Percentiles rank a stretch among this genome's conserved stretches.
Conservation (phyloP, 2,888 invertebrate genomes). For the Nymphalis c-album region DNA sequence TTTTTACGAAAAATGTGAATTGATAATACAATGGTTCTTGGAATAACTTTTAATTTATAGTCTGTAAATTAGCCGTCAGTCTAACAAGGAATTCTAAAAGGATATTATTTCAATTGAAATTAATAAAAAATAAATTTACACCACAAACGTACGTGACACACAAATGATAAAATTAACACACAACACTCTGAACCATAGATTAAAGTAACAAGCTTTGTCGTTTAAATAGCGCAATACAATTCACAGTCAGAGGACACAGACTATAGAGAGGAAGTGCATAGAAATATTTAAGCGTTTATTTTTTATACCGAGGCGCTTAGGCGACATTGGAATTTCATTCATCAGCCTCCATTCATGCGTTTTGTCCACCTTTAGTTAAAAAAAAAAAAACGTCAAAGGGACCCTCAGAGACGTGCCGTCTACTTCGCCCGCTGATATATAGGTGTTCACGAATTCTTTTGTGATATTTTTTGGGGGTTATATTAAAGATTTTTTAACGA, state of each 20-base stretch:
- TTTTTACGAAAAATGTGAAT: too few relatives aligned
- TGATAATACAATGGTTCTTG: background rate
- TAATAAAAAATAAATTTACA: too few relatives aligned
- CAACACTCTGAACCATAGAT: background rate
- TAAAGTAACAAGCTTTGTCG: constrained; percentile 1
- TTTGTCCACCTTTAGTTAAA: constrained; percentile 58
- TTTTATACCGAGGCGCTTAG: constrained; percentile 66
- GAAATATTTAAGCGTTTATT: constrained; percentile 56
- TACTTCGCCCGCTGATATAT: constrained; percentile 58
- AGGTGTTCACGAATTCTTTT: constrained; percentile 45
- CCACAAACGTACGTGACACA: background rate
- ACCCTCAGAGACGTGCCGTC: constrained; percentile 73
- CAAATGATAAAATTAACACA: background rate
- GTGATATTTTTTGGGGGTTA: too few relatives aligned
- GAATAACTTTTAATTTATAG: background rate
- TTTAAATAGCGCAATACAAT: constrained; percentile 29
- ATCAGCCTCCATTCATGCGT: constrained; percentile 63
- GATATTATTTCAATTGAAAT: too few relatives aligned
- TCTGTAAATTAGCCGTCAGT: too few relatives aligned
- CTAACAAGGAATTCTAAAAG: too few relatives aligned
- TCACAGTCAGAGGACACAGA: constrained; percentile 36
- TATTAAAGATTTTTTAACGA: too few relatives aligned
- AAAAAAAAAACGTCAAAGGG: constrained; percentile 58
- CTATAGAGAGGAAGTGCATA: constrained; percentile 61
- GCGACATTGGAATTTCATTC: constrained; percentile 72